A percentile compares a stretch with the other conserved stretches of the same genome.
Evolutionary conservation across 2,888 invertebrate species (phyloP).

Genomic region (Tenodera sinensis): DNA sequence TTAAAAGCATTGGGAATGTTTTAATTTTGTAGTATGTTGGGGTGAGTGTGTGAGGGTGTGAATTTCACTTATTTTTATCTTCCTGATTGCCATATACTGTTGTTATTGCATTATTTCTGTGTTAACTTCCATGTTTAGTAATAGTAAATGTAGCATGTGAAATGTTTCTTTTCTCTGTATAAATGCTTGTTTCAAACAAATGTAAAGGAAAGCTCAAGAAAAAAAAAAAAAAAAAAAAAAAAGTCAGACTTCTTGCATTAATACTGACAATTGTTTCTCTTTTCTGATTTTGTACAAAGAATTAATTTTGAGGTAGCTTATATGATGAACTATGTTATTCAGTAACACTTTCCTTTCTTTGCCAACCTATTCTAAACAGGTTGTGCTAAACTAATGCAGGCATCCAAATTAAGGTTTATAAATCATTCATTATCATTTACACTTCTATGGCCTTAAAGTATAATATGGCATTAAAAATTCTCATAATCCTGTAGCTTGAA

Average conservation of each 20-base stretch:
- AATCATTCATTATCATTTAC: too few relatives aligned
- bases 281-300: too few relatives aligned
- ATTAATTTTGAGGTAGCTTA: too few relatives aligned
- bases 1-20: neutral
- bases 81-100: neutral
- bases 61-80: neutral
- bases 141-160: neutral
- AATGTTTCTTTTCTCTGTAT: neutral
- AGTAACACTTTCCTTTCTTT: too few relatives aligned
- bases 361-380: too few relatives aligned
- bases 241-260: neutral
- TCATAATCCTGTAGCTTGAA: too few relatives aligned
- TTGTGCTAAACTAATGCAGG: too few relatives aligned
- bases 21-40: neutral
- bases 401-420: too few relatives aligned
- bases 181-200: neutral
- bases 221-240: neutral
- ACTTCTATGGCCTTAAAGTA: too few relatives aligned
- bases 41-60: neutral
- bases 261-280: too few relatives aligned
- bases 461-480: too few relatives aligned
- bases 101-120: neutral
- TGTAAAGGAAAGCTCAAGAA: neutral
- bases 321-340: too few relatives aligned
- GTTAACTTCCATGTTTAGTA: neutral